Conservation (phyloP, 1,140 invertebrate genomes). For the Nylanderia fulva region DNA sequence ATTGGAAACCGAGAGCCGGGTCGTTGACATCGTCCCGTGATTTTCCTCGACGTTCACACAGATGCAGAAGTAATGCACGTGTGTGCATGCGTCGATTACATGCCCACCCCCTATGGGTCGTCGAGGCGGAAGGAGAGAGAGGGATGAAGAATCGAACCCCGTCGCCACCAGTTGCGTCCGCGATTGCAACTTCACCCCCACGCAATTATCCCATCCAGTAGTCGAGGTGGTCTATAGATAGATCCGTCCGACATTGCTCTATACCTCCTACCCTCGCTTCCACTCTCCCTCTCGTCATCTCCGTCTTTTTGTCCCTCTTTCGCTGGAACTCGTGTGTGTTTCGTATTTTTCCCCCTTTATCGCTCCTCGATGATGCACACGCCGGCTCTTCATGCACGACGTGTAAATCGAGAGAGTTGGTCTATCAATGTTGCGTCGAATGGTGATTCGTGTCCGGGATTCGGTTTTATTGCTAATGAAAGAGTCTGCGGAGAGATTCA, state of each 20-base stretch:
- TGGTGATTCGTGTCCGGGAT: not conserved
- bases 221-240: constrained; percentile 81
- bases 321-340: constrained; percentile 7
- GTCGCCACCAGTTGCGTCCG: constrained; percentile 78
- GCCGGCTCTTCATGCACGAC: constrained; percentile 15
- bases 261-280: not conserved
- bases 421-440: constrained; percentile 7
- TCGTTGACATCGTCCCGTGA: constrained; percentile 84
- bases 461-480: constrained; percentile 11
- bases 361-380: constrained; percentile 39
- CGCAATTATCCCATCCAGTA: constrained; percentile 79
- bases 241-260: constrained; percentile 62
- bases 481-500: not conserved
- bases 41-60: constrained; percentile 82
- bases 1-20: constrained; percentile 71
- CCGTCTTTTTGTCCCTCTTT: constrained; percentile 12
- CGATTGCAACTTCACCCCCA: constrained; percentile 81
- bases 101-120: constrained; percentile 56
- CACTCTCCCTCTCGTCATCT: not conserved
- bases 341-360: constrained; percentile 52
- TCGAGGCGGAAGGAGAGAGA: not conserved
- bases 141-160: constrained; percentile 39
- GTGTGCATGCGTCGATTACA: constrained; percentile 77
- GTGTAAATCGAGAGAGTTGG: constrained; percentile 23
- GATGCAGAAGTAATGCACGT: constrained; percentile 75